phyloP scores from a whole-genome alignment of 2,113 vertebrate genomes.

The Paratilapia polleni region DNA sequence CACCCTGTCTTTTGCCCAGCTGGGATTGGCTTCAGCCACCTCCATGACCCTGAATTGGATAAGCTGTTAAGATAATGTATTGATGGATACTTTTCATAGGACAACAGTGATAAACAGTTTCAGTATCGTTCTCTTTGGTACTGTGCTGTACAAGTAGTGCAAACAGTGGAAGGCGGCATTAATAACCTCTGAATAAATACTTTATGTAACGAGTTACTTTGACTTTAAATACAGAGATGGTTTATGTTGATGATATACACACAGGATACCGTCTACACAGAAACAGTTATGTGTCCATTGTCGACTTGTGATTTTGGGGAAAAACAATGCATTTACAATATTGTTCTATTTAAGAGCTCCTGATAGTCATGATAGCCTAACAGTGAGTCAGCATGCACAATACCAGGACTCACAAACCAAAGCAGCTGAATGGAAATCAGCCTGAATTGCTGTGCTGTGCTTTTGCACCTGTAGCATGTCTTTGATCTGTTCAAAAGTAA shows the following conservation, averaged over 20 bases:
- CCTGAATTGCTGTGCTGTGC: neutral
- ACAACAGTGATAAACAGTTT: neutral
- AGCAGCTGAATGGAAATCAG: neutral
- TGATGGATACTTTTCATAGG: neutral
- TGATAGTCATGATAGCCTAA: neutral
- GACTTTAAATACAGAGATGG: neutral
- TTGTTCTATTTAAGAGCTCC: neutral
- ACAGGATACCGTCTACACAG: neutral
- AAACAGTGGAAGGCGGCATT: neutral
- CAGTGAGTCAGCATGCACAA: neutral
- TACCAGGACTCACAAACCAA: neutral
- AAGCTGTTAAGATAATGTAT: neutral
- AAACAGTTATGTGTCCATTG: neutral
- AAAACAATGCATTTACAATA: neutral
- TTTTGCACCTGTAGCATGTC: neutral
- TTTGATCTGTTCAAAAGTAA: constrained; percentile 1
- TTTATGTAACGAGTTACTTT: neutral
- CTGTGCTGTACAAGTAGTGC: neutral
- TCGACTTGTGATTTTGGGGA: neutral
- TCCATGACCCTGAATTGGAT: neutral
- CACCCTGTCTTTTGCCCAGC: no score
- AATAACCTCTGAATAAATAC: neutral
- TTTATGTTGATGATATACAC: neutral
- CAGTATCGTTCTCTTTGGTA: neutral
- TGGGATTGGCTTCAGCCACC: no score